Conservation (phyloP, 2,797 vertebrate genomes). For the Esox masquinongy region DNA sequence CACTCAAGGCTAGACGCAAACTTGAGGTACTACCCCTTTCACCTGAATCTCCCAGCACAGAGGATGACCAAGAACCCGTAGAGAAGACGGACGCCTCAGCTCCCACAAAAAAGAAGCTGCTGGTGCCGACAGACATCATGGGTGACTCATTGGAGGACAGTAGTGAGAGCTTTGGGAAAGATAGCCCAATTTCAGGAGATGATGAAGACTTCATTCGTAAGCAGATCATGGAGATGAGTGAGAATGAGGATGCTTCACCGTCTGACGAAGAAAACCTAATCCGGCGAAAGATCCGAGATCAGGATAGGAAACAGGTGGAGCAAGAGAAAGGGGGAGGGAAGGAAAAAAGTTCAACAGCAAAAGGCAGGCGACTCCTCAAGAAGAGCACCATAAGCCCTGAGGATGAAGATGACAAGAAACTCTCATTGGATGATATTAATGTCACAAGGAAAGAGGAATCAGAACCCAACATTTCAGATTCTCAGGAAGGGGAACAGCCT, state of each 20-base stretch:
- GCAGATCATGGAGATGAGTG: conserved; percentile 96
- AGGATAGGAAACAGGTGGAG: conserved; percentile 73
- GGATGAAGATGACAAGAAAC: conserved; percentile 80
- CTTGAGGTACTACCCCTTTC: conserved; percentile 78
- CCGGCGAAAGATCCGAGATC: conserved; percentile 82
- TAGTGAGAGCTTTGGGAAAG: conserved; percentile 90
- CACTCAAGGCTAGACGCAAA: conserved; percentile 76
- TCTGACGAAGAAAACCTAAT: conserved; percentile 90
- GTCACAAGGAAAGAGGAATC: conserved; percentile 70
- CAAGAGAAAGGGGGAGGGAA: conserved; percentile 75
- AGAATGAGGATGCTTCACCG: conserved; percentile 91
- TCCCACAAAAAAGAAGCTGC: conserved; percentile 78
- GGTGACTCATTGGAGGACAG: conserved; percentile 91
- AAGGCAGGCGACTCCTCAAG: conserved; percentile 80
- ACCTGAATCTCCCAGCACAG: conserved; percentile 81
- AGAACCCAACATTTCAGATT: conserved; percentile 53
- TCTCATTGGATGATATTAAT: conserved; percentile 75
- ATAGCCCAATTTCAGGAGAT: conserved; percentile 89
- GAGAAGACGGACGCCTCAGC: conserved; percentile 64
- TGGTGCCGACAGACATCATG: conserved; percentile 76
- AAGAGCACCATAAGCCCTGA: conserved; percentile 86
- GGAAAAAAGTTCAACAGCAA: conserved; percentile 74
- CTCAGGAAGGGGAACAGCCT: conserved; percentile 73
- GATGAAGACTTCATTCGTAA: conserved; percentile 95
- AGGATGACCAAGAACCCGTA: conserved; percentile 78